Conservation (phyloP, 1,140 invertebrate species). For the Cheumatopsyche charites region DNA sequence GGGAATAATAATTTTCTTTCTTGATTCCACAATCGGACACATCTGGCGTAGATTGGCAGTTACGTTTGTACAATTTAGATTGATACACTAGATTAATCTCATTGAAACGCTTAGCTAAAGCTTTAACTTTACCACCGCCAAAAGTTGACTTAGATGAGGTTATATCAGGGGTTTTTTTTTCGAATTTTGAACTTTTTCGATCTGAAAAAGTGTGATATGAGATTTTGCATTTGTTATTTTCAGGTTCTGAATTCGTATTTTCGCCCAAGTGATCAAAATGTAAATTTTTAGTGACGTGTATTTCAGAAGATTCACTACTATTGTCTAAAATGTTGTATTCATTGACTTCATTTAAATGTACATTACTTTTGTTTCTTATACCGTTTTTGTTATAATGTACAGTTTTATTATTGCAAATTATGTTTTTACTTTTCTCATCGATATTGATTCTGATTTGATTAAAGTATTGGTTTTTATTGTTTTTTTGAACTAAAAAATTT, state of each 20-base stretch:
- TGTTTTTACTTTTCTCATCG: neutral
- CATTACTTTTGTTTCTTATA: neutral
- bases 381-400: slow-evolving; percentile 22
- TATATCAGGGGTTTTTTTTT: too few species aligned
- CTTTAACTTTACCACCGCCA: slow-evolving; percentile 64
- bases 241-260: neutral
- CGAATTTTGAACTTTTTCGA: too few species aligned
- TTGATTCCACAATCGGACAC: slow-evolving; percentile 48
- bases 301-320: slow-evolving; percentile 1
- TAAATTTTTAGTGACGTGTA: slow-evolving; percentile 10
- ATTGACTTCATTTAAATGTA: slow-evolving; percentile 10
- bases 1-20: neutral
- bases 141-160: slow-evolving; percentile 43
- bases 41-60: slow-evolving; percentile 60
- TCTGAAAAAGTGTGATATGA: too few species aligned
- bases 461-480: slow-evolving; percentile 18
- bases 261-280: neutral
- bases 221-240: neutral
- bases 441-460: slow-evolving; percentile 29
- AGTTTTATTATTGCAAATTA: neutral
- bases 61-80: slow-evolving; percentile 57
- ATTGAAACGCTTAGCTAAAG: slow-evolving; percentile 68
- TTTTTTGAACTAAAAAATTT: slow-evolving; percentile 32
- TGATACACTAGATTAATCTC: slow-evolving; percentile 58
- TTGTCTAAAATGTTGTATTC: slow-evolving; percentile 37